A percentile compares a stretch with the other conserved stretches of the same genome.
phyloP scores from a whole-genome alignment of 2,888 invertebrate genomes.

The Conomelus anceps region DNA sequence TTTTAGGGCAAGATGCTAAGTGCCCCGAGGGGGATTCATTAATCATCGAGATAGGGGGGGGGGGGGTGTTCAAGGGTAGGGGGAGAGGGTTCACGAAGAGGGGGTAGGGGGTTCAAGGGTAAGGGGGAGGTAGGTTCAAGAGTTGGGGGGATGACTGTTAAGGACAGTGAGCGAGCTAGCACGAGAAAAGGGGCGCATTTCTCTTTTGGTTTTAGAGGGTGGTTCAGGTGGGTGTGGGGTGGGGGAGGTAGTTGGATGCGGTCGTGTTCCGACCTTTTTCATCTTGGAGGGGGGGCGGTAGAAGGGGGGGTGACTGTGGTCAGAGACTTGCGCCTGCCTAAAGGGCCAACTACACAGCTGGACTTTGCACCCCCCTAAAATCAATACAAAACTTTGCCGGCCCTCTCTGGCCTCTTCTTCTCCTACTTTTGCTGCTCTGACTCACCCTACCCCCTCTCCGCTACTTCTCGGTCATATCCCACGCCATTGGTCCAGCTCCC shows the following conservation, averaged over 20 bases:
- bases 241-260: background rate
- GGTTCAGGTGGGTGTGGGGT: background rate
- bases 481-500: background rate
- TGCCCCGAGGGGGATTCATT: conserved; percentile 9
- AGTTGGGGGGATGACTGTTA: background rate
- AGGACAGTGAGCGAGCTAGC: background rate
- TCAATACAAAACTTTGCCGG: conserved; percentile 6
- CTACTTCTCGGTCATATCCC: background rate
- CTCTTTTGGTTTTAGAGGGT: too few species aligned
- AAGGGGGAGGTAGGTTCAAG: background rate
- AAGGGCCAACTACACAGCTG: background rate
- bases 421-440: background rate
- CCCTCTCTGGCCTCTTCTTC: background rate
- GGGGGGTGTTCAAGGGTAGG: background rate
- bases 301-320: background rate
- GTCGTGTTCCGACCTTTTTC: background rate
- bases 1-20: conserved; percentile 11
- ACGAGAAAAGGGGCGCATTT: background rate
- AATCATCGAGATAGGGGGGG: background rate
- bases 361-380: background rate
- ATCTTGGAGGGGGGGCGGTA: background rate
- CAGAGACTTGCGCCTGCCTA: conserved; percentile 4
- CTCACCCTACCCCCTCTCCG: background rate
- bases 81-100: background rate
- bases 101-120: too few species aligned